Conservation (phyloP, 2,888 invertebrate genomes). For the Spialia ferax region DNA sequence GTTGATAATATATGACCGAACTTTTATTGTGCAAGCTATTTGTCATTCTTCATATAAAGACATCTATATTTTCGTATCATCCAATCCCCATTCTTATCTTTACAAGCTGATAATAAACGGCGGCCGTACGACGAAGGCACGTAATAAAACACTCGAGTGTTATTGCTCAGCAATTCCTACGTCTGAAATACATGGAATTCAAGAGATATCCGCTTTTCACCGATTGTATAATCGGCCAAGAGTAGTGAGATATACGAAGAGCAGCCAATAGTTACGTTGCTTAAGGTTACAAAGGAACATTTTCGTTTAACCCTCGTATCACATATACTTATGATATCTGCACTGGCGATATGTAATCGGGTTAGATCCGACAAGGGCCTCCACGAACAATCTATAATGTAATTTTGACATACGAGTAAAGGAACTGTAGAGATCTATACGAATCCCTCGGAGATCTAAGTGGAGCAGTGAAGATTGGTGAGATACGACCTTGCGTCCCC, state of each 20-base stretch:
- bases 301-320: background rate
- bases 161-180: conserved; percentile 46
- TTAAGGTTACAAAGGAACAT: conserved; percentile 23
- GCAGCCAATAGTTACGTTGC: conserved; percentile 15
- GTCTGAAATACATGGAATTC: conserved; percentile 47
- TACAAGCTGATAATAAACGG: conserved; percentile 44
- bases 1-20: background rate
- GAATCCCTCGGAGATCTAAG: background rate
- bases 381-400: conserved; percentile 68
- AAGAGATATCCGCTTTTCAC: conserved; percentile 41
- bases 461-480: conserved; percentile 32
- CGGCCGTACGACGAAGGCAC: conserved; percentile 41
- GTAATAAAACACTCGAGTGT: conserved; percentile 47
- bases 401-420: conserved; percentile 68
- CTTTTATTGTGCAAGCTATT: background rate
- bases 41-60: conserved; percentile 14
- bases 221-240: conserved; percentile 30
- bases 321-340: background rate
- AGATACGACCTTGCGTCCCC: conserved; percentile 64
- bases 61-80: conserved; percentile 20
- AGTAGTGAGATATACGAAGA: background rate
- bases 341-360: conserved; percentile 39
- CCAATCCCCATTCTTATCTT: conserved; percentile 18
- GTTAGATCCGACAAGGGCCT: conserved; percentile 53
- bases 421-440: conserved; percentile 46